Conservation (phyloP, 2,113 vertebrate genomes). For the Tenebrosternarchus preto region DNA sequence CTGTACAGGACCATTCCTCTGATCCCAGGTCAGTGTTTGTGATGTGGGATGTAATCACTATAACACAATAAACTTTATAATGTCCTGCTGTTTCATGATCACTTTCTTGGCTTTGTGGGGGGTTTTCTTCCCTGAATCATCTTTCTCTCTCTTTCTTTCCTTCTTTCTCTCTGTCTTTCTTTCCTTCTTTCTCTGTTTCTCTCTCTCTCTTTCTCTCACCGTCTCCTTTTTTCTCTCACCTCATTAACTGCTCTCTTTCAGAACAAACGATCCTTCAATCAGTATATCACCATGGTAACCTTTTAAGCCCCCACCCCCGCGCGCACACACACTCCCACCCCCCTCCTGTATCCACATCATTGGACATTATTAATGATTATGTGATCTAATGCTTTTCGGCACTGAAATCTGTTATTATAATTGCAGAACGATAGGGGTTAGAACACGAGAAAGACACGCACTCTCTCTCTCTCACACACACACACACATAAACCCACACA, state of each 20-base stretch:
- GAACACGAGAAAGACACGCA: neutral
- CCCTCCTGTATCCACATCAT: constrained; percentile 47
- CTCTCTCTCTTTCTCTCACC: constrained; percentile 61
- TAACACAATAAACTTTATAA: too few relatives aligned
- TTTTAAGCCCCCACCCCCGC: too few relatives aligned
- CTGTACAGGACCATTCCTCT: too few relatives aligned
- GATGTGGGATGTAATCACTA: too few relatives aligned
- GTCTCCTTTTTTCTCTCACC: constrained; percentile 63
- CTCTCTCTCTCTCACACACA: too few relatives aligned
- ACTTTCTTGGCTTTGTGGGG: too few relatives aligned
- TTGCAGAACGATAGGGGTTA: constrained; percentile 17
- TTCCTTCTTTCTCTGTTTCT: constrained; percentile 58
- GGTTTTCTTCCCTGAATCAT: neutral
- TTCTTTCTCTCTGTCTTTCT: neutral
- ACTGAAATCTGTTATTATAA: neutral
- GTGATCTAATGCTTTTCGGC: constrained; percentile 52
- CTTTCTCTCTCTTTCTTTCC: neutral
- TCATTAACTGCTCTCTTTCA: constrained; percentile 64
- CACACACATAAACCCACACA: too few relatives aligned
- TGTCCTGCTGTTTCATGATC: too few relatives aligned
- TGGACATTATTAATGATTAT: constrained; percentile 17
- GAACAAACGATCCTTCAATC: constrained; percentile 46
- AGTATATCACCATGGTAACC: neutral
- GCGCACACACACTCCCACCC: neutral
- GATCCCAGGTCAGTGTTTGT: too few relatives aligned